A percentile compares a stretch with the other conserved stretches of the same genome.
These are phyloP conservation scores for Tragelaphus eurycerus DNA, from an alignment of 2,797 vertebrate genomes.

Conservation along the genomic window DNA sequence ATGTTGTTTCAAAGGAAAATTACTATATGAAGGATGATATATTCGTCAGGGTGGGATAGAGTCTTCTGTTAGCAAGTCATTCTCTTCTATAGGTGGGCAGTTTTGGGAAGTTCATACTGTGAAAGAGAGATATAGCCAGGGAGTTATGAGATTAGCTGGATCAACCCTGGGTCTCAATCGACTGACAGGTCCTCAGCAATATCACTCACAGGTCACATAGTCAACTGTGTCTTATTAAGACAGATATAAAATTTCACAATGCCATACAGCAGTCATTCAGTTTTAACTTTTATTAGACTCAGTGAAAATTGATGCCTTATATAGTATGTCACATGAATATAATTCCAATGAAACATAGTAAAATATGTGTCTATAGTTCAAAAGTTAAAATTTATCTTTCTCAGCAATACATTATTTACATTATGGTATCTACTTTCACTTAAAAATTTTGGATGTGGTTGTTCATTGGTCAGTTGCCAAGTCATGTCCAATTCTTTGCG, in stretches of 20 bases:
- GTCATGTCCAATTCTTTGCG: not conserved
- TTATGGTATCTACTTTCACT: not conserved
- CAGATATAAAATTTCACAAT: not conserved
- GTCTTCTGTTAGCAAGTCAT: not conserved
- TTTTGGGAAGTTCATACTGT: not conserved
- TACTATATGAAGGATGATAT: not conserved
- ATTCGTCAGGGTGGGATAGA: not conserved
- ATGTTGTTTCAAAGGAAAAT: not conserved
- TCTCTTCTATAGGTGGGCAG: not conserved
- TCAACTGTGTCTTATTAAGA: not conserved
- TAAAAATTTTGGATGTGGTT: not conserved
- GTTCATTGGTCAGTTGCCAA: not conserved
- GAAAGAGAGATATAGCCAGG: not conserved
- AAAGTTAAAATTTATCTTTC: not conserved
- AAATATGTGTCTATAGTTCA: not conserved
- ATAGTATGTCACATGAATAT: not conserved
- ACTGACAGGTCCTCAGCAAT: not conserved
- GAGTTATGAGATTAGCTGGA: not conserved
- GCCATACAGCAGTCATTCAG: accelerated
- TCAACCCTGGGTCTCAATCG: too few relatives aligned
- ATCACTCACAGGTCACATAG: not conserved
- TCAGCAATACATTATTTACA: not conserved
- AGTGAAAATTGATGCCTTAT: not conserved
- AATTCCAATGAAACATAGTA: not conserved
- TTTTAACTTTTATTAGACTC: not conserved